Conservation (phyloP, 2,113 vertebrate species). For the Candoia aspera region DNA sequence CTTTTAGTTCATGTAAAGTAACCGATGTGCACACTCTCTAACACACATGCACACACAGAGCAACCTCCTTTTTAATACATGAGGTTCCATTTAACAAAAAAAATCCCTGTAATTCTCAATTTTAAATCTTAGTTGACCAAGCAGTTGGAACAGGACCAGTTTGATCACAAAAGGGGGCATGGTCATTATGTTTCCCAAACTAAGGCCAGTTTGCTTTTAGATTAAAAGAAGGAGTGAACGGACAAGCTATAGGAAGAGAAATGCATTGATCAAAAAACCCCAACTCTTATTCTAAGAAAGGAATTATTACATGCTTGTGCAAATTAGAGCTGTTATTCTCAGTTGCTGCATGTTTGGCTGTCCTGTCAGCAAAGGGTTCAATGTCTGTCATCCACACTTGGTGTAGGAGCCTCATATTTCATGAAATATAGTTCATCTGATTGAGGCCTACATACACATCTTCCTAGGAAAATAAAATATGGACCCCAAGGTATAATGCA, state of each 20-base stretch:
- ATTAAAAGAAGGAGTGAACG: not conserved
- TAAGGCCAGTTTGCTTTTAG: not conserved
- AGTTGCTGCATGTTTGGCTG: no score
- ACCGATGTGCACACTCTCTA: not conserved
- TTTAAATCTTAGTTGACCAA: constrained; percentile 18
- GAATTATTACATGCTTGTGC: no score
- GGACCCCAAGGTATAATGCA: no score
- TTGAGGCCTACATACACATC: no score
- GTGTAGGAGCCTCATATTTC: no score
- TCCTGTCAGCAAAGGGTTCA: no score
- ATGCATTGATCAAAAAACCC: not conserved
- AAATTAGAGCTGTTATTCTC: no score
- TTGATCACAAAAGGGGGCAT: constrained; percentile 5
- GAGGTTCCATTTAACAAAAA: not conserved
- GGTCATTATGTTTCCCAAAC: not conserved
- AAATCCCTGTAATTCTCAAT: not conserved
- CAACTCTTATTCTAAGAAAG: not conserved
- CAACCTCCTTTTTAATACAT: not conserved
- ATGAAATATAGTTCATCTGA: no score
- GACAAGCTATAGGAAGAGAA: not conserved
- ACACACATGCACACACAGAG: no score
- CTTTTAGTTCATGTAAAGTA: not conserved
- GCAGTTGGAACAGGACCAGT: accelerated
- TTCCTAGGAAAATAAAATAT: no score
- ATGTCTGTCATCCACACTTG: no score